Base-by-base conservation (phyloP, 1,140 invertebrate species). In the Globodera rostochiensis region DNA sequence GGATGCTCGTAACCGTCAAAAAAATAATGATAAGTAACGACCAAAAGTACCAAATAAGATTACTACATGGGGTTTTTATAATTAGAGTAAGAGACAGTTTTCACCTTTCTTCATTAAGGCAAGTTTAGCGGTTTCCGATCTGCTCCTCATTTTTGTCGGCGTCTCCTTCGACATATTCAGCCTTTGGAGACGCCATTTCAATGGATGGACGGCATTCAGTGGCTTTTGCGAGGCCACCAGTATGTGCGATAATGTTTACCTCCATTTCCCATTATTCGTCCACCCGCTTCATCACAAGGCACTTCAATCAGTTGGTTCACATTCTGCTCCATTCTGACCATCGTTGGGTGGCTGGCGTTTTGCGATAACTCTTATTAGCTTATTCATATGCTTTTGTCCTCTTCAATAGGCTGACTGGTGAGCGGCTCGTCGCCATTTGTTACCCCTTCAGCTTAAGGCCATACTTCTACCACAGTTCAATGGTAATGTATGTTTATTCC, bases 101-200 rank as follows among this genome's bases (percentile, higher is more conserved):
- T 15, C 5, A 60, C 11, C 50, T 13, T 9, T 19, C 11, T 19
- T 19, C 11, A 15, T 60, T 60, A 15, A 60, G 57, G 57, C 95
- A 88, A 95, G 94, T 88, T 91, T 98, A 86, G 95, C 96, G 5
- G 91, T 97, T 57, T 96, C 95, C 0, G 96, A 98, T 90, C 91
- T 98, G 36, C 90, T 98, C 11, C 91, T 97, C 3, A 92, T 98
- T 6, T 74, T 92, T 4, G 86, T 92, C 6, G 92, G 92, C 57
- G 92, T 92, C 90, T 91, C 92, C 15, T 91, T 92, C 82, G 85
- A 86, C 73, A 21, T 86, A 13, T 78, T 85, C 53, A 81, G 73
- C 53, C 64, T 86, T 53, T 86, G 83, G 85, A 57, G 36, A 15
- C 57, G 74, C 3, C 50, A 60, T 50, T 21, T 53, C 25, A 71